Evolutionary conservation across 2,888 invertebrate species (phyloP), one percentile per base, ranked within the genome.

Genomic region (Erynnis tages): DNA sequence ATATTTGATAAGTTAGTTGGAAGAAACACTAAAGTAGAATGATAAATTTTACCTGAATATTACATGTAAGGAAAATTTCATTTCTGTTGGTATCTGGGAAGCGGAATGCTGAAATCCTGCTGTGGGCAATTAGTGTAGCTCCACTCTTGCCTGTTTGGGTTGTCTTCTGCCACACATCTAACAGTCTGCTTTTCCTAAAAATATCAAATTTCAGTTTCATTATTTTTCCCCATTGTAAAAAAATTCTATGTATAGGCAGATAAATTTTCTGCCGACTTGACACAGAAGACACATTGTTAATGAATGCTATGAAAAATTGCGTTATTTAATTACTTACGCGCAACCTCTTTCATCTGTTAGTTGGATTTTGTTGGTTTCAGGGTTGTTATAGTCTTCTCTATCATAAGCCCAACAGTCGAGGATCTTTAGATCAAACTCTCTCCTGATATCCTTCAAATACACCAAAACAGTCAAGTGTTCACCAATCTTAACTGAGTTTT

Each of bases 401-500:
- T 93, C 93, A 53, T 93, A 93, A 0, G 94, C 94, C 91, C 93
- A 94, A 63, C 94, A 94, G 68, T 94, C 94, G 53, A 93, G 90
- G 23, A 94, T 93, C 64, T 91, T 91, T 4, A 94, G 78, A 67
- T 93, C 93, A 67, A 93, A 94, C 53, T 91, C 90, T 25, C 89
- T 90, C 44, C 91, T 90, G 0, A 85, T 73, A 68, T 94, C 94
- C 65, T 92, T 93, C 44, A 94, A 82, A 73, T 93, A 94, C 0
- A 94, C 92, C 16, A 94, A 80, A 40, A 94, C 91, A 0, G 93
- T 93, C 16, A 94, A 82, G 53, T 93, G 91, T 65, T 94, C 93
- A 4, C 94, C 94, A 54, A 94, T 92, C 76, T 92, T 92, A 29
- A 94, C 92, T 5, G 91, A 90, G 48, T 91, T 89, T 58, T 91